Evolutionary conservation across 2,797 vertebrate genomes (phyloP), one percentile per base, ranked within the genome.

Genomic region (Tragelaphus eurycerus): DNA sequence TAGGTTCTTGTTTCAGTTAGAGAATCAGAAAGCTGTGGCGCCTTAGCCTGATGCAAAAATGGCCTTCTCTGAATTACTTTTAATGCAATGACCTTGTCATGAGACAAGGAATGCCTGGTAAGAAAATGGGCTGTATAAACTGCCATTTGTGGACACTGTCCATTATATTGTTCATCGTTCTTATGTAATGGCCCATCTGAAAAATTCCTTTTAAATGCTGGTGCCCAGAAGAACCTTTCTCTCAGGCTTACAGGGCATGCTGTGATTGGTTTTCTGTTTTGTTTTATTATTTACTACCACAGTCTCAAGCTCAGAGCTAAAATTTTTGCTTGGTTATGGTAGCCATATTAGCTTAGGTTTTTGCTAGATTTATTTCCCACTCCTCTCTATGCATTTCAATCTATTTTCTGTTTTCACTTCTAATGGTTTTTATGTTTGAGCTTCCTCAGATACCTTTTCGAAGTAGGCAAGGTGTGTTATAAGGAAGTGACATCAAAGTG

Each of bases 1-100:
- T 76, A 95, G 52, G 2, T 88, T 97, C 93, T 92, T 50, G 34
- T 90, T 97, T 97, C 92, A 95, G 11, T 93, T 46, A 92, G 97
- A 96, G 59, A 84, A 76, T 87, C 52, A 76, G 88, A 95, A 97
- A 95, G 19, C 81, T 38, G 86, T 64, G 64, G 89, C 0, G 0
- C 89, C 52, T 74, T 31, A 19, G 55, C 52, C 78, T 43, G 46
- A 85, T 97, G 92, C 88, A 93, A 86, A 96, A 91, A 34, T 83
- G 78, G 71, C n/a, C 74, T 95, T 86, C 85, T 95, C 11, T 7
- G 86, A 50, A 55, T 87, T 59, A 57, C 43, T 94, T 95, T 95
- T 94, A 78, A 76, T 79, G 59, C 34, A 81, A 43, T 91, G 93
- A 74, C 62, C 55, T 89, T 95, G 95, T 85, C 64, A 62, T 81